Conservation (phyloP, 2,113 vertebrate species). For the Leuciscus idus region DNA sequence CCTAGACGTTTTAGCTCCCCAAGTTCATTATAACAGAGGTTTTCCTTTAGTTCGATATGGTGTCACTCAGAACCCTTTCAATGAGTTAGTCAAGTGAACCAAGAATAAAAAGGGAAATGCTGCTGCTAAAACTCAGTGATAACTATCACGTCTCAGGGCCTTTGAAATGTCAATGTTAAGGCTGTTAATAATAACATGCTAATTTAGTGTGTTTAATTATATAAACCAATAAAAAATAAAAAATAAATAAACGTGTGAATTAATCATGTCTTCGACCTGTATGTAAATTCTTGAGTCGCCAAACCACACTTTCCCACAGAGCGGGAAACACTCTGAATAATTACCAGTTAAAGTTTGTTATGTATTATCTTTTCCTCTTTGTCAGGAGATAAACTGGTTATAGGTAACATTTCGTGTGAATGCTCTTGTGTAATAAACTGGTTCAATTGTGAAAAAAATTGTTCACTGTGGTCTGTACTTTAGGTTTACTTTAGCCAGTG, state of each 20-base stretch:
- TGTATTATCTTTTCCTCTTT: background rate
- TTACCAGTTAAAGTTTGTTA: background rate
- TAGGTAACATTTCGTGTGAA: background rate
- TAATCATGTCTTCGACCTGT: background rate
- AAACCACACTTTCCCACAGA: background rate
- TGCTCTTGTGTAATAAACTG: background rate
- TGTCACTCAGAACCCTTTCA: background rate
- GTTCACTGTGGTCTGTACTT: background rate
- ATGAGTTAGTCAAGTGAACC: background rate
- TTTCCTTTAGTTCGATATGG: background rate
- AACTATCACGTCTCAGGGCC: background rate
- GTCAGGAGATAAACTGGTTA: background rate
- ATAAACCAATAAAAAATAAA: background rate
- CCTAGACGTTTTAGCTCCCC: too few relatives aligned
- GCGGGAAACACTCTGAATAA: background rate
- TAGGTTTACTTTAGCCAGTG: background rate
- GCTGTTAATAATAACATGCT: background rate
- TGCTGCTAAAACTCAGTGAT: background rate
- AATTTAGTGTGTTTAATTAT: background rate
- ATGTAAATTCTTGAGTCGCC: background rate
- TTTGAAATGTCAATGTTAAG: background rate
- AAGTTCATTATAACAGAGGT: background rate
- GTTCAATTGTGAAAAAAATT: background rate
- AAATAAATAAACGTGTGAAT: background rate
- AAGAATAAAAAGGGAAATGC: background rate